phyloP scores from a whole-genome alignment of 1,140 invertebrate species.

The Hycleus cichorii region DNA sequence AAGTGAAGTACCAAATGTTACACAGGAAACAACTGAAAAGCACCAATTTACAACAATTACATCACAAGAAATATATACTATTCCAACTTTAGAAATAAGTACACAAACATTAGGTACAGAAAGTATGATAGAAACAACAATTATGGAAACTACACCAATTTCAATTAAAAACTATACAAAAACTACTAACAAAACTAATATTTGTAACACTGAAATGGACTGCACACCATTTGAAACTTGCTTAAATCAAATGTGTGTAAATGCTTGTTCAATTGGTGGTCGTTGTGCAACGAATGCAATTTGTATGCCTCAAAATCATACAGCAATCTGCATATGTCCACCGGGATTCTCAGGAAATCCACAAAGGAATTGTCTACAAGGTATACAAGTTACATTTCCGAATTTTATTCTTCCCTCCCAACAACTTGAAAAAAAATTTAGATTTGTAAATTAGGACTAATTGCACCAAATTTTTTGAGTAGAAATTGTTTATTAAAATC shows the following conservation, averaged over 20 bases:
- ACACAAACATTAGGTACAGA: background rate
- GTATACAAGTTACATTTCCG: conserved; percentile 28
- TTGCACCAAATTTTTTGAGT: conserved; percentile 9
- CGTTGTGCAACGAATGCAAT: conserved; percentile 61
- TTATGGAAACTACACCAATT: background rate
- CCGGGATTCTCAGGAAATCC: conserved; percentile 45
- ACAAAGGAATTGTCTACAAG: conserved; percentile 37
- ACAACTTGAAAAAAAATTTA: background rate
- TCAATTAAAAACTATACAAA: conserved; percentile 21
- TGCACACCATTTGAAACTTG: conserved; percentile 60
- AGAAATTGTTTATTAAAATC: background rate
- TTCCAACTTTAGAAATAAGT: background rate
- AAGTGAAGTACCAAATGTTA: background rate
- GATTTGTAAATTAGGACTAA: conserved; percentile 1
- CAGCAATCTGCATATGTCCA: conserved; percentile 62
- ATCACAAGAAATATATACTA: background rate
- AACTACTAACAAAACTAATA: conserved; percentile 24
- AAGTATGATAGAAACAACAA: background rate
- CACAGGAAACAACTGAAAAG: background rate
- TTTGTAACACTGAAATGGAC: conserved; percentile 57
- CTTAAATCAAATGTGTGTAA: conserved; percentile 59
- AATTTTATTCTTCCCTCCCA: background rate
- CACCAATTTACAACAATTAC: background rate
- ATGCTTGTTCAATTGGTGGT: conserved; percentile 57
- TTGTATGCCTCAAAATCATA: conserved; percentile 62